phyloP scores from a whole-genome alignment of 2,113 vertebrate species.

The Centropus bengalensis region DNA sequence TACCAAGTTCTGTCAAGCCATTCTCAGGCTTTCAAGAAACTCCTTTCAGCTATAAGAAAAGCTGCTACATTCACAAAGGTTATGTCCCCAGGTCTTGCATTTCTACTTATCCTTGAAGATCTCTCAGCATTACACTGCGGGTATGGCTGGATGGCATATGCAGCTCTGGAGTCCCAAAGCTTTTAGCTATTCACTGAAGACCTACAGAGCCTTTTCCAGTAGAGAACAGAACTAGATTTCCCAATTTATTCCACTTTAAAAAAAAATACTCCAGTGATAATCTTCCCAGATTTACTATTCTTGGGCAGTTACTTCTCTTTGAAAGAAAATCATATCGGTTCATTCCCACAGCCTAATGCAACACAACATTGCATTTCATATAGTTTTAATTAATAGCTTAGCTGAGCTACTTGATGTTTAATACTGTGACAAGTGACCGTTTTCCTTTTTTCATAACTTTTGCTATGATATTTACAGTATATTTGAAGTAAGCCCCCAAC shows the following conservation, averaged over 20 bases:
- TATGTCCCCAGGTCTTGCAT: neutral
- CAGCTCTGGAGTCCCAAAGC: neutral
- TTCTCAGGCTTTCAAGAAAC: neutral
- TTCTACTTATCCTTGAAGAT: neutral
- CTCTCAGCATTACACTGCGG: neutral
- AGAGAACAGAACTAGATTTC: neutral
- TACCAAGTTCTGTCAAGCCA: neutral
- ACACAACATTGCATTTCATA: neutral
- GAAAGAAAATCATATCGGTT: neutral
- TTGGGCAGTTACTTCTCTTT: neutral
- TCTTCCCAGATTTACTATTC: neutral
- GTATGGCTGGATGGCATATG: neutral
- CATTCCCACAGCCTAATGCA: neutral
- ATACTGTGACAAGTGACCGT: neutral
- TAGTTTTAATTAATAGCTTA: conserved; percentile 51
- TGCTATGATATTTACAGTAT: conserved; percentile 57
- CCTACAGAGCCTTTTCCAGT: neutral
- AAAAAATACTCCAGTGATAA: neutral
- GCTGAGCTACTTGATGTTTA: neutral
- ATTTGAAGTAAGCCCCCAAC: conserved; percentile 56
- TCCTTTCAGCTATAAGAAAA: neutral
- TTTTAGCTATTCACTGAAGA: neutral
- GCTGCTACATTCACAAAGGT: neutral
- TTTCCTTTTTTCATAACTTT: conserved; percentile 20
- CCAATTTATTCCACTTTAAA: neutral